phyloP scores from a whole-genome alignment of 2,113 vertebrate genomes.

The Lagopus leucura region DNA sequence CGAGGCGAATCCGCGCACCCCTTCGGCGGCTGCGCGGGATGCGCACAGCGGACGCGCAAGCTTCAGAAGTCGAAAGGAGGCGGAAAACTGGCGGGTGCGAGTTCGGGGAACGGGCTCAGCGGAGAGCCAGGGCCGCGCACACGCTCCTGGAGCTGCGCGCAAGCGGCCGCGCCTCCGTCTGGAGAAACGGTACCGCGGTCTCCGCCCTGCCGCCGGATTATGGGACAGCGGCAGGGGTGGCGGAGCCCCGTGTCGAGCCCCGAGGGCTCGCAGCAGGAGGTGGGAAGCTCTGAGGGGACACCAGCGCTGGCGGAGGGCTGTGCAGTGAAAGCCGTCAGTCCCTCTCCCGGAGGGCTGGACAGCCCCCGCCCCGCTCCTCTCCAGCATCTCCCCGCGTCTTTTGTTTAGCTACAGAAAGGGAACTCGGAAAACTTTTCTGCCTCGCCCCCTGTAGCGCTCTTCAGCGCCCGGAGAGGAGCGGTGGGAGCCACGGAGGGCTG shows the following conservation, averaged over 20 bases:
- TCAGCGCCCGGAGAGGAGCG: neutral
- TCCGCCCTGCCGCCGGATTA: too few species aligned
- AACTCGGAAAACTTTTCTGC: slow-evolving; percentile 32
- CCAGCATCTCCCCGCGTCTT: neutral
- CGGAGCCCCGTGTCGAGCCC: neutral
- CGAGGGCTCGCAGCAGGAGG: neutral
- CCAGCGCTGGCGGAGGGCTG: neutral
- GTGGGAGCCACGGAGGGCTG: neutral
- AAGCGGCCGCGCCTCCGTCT: neutral
- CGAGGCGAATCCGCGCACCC: neutral
- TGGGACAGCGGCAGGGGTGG: neutral
- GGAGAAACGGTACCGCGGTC: too few species aligned
- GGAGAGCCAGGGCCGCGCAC: neutral
- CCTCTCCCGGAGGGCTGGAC: neutral
- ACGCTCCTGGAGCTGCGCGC: neutral
- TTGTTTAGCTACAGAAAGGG: neutral
- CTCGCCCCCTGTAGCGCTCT: neutral
- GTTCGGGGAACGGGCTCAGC: neutral
- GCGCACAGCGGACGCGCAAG: neutral
- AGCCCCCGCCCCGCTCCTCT: neutral
- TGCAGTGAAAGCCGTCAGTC: neutral
- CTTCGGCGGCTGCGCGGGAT: neutral
- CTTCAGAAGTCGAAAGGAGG: neutral
- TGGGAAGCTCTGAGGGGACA: neutral
- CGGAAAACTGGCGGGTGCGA: neutral